phyloP scores from a whole-genome alignment of 2,113 vertebrate genomes.

The Pseudorasbora parva region DNA sequence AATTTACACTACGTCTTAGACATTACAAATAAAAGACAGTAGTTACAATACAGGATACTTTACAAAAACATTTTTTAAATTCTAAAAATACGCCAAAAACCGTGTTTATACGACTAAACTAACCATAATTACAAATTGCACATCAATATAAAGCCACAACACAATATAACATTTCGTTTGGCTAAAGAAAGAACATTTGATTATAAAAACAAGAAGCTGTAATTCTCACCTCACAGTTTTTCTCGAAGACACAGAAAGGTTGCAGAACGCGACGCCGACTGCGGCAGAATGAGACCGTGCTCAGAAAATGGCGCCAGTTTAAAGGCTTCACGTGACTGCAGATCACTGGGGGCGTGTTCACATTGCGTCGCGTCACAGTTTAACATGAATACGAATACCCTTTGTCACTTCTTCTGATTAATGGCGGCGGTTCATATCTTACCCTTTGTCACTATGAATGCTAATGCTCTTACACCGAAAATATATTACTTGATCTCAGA shows the following conservation, averaged over 20 bases:
- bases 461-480: background rate
- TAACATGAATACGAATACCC: background rate
- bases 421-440: too few species aligned
- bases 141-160: rapidly evolving
- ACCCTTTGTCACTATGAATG: background rate
- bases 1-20: rapidly evolving
- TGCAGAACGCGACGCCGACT: background rate
- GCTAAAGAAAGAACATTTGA: too few species aligned
- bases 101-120: background rate
- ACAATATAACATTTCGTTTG: background rate
- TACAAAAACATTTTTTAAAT: too few species aligned
- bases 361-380: background rate
- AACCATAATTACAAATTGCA: rapidly evolving
- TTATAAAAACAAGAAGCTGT: too few species aligned
- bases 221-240: background rate
- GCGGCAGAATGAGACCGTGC: conserved; percentile 6
- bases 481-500: background rate
- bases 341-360: background rate
- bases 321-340: conserved; percentile 23
- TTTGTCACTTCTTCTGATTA: too few species aligned
- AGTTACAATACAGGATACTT: too few species aligned
- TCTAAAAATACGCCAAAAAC: background rate
- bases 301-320: conserved; percentile 35
- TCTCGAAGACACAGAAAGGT: background rate
- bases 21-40: background rate